Evolutionary conservation across 2,888 invertebrate species (phyloP), one percentile per base, ranked within the genome.

Genomic region (Andrena haemorrhoa): DNA sequence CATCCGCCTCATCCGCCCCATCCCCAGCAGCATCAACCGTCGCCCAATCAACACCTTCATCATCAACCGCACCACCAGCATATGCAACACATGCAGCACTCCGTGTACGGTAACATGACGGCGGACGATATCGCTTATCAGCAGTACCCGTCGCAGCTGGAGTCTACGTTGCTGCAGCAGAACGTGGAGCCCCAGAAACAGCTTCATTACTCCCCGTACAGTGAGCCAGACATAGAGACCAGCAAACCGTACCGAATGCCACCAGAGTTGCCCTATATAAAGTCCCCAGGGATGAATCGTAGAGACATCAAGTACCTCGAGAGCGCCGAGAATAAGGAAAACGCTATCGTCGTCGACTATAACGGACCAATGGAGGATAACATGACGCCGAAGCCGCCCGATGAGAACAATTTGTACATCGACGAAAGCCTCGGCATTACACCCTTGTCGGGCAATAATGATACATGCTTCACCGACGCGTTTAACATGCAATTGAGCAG

Each of bases 221-320:
- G 86, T 29, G 93, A 93, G 49, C 75, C 91, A 0, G 89, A 90
- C 2, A 84, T 88, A 29, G 92, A 92, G 56, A 75, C 88, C 1
- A 89, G 83, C 33, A 92, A 93, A 76, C 86, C 93, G 0, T 93
- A 92, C 61, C 91, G 91, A 83, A 92, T 92, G 92, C 92, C 93
- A 8, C 86, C 92, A 1, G 93, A 93, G 64, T 85, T 93, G 73
- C 92, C 93, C 0, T 93, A 91, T 68, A 93, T 94, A 10, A 94
- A 94, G 60, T 94, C 94, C 0, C 93, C 94, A 0, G 92, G 93
- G 1, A 92, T 92, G 90, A 94, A 93, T 85, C 89, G 93, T 29
- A 89, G 93, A n/a, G 93, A 92, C 58, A 86, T 93, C 12, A 93
- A 94, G 70, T 93, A 93, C 73, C 89, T 93, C 2, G 93, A 94